Conservation (phyloP, 1,140 invertebrate species). For the Hyles euphorbiae region DNA sequence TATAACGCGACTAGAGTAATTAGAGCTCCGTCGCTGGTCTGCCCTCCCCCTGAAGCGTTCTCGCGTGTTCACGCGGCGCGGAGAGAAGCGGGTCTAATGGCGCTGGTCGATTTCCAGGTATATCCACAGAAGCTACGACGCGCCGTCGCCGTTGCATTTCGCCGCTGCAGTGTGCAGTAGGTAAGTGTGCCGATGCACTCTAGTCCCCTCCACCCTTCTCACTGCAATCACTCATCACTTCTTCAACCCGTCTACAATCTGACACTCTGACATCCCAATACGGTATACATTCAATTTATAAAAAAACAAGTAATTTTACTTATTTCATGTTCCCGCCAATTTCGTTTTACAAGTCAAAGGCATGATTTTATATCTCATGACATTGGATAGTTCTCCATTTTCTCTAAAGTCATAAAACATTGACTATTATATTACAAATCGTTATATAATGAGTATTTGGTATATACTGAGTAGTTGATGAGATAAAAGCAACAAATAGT, state of each 20-base stretch:
- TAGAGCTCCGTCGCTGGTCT: conserved; percentile 33
- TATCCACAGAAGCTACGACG: conserved; percentile 50
- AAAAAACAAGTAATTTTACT: no score
- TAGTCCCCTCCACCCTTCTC: conserved; percentile 47
- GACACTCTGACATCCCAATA: no score
- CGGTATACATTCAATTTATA: no score
- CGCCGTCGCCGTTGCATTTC: conserved; percentile 56
- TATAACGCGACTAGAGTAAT: conserved; percentile 41
- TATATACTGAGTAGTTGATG: no score
- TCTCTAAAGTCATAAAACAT: no score
- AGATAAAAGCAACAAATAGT: neutral
- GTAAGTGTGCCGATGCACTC: conserved; percentile 72
- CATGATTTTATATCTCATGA: no score
- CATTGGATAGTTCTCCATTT: no score
- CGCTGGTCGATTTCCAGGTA: conserved; percentile 34
- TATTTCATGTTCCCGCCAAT: no score
- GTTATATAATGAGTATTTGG: no score
- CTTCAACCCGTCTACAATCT: conserved; percentile 33
- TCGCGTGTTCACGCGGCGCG: conserved; percentile 11
- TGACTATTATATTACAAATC: no score
- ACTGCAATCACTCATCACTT: conserved; percentile 61
- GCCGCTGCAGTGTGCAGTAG: conserved; percentile 61
- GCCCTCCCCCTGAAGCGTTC: conserved; percentile 19
- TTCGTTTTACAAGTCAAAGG: no score
- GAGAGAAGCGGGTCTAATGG: conserved; percentile 33